Percentiles rank a stretch among this genome's conserved stretches.
Conservation (phyloP, 1,140 invertebrate species). For the Ostrea denselamellosa region DNA sequence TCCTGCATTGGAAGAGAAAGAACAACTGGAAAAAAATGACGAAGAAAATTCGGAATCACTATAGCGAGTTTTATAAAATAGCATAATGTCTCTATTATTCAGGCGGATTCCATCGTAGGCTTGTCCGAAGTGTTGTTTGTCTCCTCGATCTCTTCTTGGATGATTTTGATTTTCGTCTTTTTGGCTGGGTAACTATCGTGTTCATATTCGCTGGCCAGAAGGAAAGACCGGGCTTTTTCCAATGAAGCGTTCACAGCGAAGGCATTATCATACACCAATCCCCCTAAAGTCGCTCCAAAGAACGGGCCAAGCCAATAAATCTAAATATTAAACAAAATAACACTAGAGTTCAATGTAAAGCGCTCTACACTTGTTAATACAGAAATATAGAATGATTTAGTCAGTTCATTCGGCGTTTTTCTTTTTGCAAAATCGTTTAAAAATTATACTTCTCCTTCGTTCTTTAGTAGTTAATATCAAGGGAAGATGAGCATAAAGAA, state of each 20-base stretch:
- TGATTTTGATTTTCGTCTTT: constrained; percentile 41
- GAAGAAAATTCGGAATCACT: not conserved
- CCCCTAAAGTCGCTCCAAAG: constrained; percentile 87
- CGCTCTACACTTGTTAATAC: too few species aligned
- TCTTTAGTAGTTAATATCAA: too few species aligned
- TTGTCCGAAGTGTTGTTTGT: constrained; percentile 1
- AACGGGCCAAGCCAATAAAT: constrained; percentile 94
- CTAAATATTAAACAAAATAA: constrained; percentile 76
- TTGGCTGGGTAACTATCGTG: constrained; percentile 60
- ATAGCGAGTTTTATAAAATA: not conserved
- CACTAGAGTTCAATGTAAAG: not conserved
- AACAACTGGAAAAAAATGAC: not conserved
- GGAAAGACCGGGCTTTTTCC: constrained; percentile 62
- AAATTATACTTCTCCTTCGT: too few species aligned
- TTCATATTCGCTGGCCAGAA: constrained; percentile 68
- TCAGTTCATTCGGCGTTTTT: too few species aligned
- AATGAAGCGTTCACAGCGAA: constrained; percentile 80
- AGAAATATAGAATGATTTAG: too few species aligned
- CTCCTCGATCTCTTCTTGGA: constrained; percentile 46
- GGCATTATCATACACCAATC: constrained; percentile 87
- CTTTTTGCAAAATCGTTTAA: too few species aligned
- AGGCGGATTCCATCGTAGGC: constrained; percentile 25
- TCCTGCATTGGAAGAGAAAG: not conserved
- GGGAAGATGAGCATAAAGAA: too few species aligned
- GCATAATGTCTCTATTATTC: not conserved